These are phyloP conservation scores for Cirrhinus mrigala DNA, from an alignment of 2,797 vertebrate genomes.

Conservation along the genomic window DNA sequence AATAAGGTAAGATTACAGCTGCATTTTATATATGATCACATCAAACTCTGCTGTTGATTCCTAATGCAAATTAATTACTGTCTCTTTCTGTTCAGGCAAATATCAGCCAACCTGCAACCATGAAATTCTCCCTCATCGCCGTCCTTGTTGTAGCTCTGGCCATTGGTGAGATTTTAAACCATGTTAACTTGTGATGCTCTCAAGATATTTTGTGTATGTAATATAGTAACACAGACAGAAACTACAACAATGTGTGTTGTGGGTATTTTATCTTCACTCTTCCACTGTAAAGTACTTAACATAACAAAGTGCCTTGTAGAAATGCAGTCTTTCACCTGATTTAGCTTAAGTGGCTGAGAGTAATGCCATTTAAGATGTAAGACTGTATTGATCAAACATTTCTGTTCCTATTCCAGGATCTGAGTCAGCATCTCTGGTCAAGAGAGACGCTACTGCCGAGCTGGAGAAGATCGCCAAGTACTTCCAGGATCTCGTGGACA, in stretches of 20 bases:
- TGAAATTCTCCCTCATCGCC: constrained; percentile 70
- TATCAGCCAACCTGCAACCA: constrained; percentile 63
- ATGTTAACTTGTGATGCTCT: not conserved
- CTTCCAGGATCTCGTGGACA: constrained; percentile 68
- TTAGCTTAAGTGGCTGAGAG: constrained; percentile 14
- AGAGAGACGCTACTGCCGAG: constrained; percentile 67
- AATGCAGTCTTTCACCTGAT: constrained; percentile 5
- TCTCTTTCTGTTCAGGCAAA: constrained; percentile 49
- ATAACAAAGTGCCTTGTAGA: not conserved
- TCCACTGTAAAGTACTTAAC: constrained; percentile 13
- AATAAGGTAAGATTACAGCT: constrained; percentile 62
- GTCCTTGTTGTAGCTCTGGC: constrained; percentile 68
- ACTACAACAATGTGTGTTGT: not conserved
- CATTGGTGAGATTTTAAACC: constrained; percentile 65
- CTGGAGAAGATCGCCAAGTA: constrained; percentile 65
- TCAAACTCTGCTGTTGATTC: not conserved
- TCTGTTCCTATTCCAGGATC: constrained; percentile 60
- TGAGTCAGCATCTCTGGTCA: constrained; percentile 69
- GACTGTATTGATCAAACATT: constrained; percentile 28
- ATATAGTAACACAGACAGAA: not conserved
- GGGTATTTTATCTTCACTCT: not conserved
- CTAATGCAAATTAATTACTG: not conserved
- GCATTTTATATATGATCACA: not conserved
- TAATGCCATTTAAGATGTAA: constrained; percentile 9
- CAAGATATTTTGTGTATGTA: not conserved